Evolutionary conservation across 53 echinoderm and acorn worm genomes (phyloP).

Genomic region (Holothuria leucospilota): DNA sequence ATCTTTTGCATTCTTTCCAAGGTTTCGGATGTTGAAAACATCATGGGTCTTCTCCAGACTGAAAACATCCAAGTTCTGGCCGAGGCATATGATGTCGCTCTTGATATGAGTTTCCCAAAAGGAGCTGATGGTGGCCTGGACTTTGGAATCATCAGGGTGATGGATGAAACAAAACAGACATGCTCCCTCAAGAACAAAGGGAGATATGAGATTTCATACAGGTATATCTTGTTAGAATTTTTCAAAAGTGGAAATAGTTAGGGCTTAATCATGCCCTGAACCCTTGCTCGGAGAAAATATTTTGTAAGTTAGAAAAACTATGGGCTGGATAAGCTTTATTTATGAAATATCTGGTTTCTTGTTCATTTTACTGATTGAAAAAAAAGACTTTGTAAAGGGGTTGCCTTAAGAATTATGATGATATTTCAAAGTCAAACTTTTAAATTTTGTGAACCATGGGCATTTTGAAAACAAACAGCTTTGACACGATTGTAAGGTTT

Average conservation of each 20-base stretch:
- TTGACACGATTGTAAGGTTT: no score
- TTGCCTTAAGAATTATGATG: no score
- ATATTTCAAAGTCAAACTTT: no score
- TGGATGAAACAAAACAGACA: constrained; percentile 99
- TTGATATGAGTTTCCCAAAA: constrained; percentile 99
- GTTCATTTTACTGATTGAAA: no score
- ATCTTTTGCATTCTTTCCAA: constrained; percentile 31
- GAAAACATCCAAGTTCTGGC: constrained; percentile 98
- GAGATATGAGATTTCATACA: constrained; percentile 97
- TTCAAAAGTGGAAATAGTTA: not conserved
- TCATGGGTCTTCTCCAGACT: constrained; percentile 99
- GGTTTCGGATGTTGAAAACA: constrained; percentile 98
- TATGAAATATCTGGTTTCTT: not conserved
- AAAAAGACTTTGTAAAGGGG: not conserved
- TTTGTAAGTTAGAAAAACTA: not conserved
- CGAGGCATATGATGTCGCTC: constrained; percentile 97
- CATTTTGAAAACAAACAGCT: no score
- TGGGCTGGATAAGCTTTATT: not conserved
- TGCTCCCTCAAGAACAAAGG: constrained; percentile 99
- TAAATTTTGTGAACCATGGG: no score
- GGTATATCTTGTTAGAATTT: constrained; percentile 37
- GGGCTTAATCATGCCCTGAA: no score
- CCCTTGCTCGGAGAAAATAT: no score
- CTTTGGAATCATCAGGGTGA: constrained; percentile 95
- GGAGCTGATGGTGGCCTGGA: constrained; percentile 98